Conservation (phyloP, 1,140 invertebrate genomes). For the Mercenaria mercenaria region DNA sequence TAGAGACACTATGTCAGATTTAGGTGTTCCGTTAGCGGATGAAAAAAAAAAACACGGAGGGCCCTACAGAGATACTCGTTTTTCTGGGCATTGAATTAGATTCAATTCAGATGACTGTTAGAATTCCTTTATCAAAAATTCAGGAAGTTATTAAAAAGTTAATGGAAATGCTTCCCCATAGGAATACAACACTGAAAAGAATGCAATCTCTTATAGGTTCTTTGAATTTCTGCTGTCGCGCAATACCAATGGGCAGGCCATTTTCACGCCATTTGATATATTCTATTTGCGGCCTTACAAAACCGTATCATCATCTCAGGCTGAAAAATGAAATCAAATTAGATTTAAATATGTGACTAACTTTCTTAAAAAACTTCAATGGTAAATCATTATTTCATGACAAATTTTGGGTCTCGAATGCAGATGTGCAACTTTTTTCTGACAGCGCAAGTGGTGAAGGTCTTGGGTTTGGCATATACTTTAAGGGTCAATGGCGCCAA, state of each 20-base stretch:
- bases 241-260: constrained; percentile 35
- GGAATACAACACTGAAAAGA: too few relatives aligned
- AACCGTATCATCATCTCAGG: not conserved
- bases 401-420: not conserved
- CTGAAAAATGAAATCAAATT: not conserved
- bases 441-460: too few relatives aligned
- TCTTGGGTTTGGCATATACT: not conserved
- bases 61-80: too few relatives aligned
- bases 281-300: too few relatives aligned
- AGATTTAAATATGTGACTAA: not conserved
- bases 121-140: constrained; percentile 35
- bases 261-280: too few relatives aligned
- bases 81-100: constrained; percentile 61
- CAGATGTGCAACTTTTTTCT: too few relatives aligned
- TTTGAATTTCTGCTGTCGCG: constrained; percentile 59
- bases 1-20: not conserved
- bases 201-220: too few relatives aligned
- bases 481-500: not conserved
- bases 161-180: not conserved
- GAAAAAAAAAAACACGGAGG: too few relatives aligned
- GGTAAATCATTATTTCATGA: too few relatives aligned
- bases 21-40: too few relatives aligned
- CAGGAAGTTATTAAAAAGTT: constrained; percentile 27
- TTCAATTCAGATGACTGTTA: constrained; percentile 13
- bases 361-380: too few relatives aligned